Base-by-base conservation (phyloP, 2,797 vertebrate genomes). In the Crypturellus tataupa region DNA sequence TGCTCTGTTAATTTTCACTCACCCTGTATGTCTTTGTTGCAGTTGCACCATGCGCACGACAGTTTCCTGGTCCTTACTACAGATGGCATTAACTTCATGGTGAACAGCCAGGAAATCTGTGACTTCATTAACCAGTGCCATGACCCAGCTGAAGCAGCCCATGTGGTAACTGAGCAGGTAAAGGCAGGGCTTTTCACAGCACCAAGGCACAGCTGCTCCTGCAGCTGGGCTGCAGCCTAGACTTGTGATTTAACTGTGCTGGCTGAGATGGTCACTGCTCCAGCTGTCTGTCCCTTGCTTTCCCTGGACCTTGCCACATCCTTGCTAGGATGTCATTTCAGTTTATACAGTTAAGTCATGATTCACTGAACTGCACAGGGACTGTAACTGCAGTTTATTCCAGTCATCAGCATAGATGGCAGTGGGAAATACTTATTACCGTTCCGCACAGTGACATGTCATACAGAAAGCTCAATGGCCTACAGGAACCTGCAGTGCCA, bases 101-200 rank as follows among this genome's bases (percentile, higher is more conserved):
- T 99, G 97, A 99, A 99, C 85, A 99, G 99, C 91, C 99, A 99
- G 93, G 99, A 99, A 97, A 99, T 99, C 96, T 99, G 99, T 47
- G 96, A 99, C 73, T 98, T 98, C 90, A 99, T 99, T 92, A 99
- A 98, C 96, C 99, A 99, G 96, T 99, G 99, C 93, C 98, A 99
- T 1, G 99, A 99, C 91, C 99, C 99, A 31, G 98, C 97, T 15
- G 99, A 99, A 97, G 99, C 99, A 1, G 99, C 99, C 42, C 99
- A 99, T 1, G 98, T 98, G 51, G 98, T 99, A 77, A 98, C 98
- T 12, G 99, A 99, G 76, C 99, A 99, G 99, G 99, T 99, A 92
- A 92, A 5, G 40, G 64, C 67, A 40, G 29, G 1, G 3, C 62
- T 72, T 67, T 58, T 59, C 42, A 3, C 12, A 8, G 21, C 55